phyloP scores from a whole-genome alignment of 2,888 invertebrate species.

The Herminia tarsipennalis region DNA sequence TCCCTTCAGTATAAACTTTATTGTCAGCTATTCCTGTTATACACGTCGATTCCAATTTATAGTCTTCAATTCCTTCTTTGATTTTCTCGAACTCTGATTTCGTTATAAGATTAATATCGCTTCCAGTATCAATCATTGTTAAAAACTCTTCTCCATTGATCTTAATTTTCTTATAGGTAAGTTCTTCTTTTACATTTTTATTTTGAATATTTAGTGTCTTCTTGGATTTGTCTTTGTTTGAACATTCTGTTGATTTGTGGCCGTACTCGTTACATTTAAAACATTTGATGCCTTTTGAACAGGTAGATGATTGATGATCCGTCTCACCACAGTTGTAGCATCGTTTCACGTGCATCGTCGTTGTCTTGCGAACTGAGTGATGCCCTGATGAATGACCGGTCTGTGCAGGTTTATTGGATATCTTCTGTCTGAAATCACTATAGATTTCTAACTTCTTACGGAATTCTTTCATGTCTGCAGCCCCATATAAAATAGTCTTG shows the following conservation, averaged over 20 bases:
- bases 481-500: slow-evolving; percentile 38
- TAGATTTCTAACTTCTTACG: slow-evolving; percentile 25
- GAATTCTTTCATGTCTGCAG: slow-evolving; percentile 30
- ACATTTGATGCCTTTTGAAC: slow-evolving; percentile 39
- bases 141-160: neutral
- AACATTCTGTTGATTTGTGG: neutral
- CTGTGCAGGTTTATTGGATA: neutral
- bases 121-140: neutral
- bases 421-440: neutral
- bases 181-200: neutral
- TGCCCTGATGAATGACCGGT: too few species aligned
- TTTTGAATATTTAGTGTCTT: neutral
- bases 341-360: slow-evolving; percentile 20
- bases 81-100: neutral
- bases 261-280: neutral
- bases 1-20: slow-evolving; percentile 20
- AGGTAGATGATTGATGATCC: slow-evolving; percentile 23
- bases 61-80: neutral
- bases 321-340: slow-evolving; percentile 33
- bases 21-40: slow-evolving; percentile 20
- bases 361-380: neutral
- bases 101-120: neutral
- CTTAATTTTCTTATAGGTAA: neutral
- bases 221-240: neutral
- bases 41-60: neutral